A percentile compares a stretch with the other conserved stretches of the same genome.
These are phyloP conservation scores for Cryptophagus acutangulus DNA, from an alignment of 2,888 invertebrate genomes.

Conservation along the genomic window DNA sequence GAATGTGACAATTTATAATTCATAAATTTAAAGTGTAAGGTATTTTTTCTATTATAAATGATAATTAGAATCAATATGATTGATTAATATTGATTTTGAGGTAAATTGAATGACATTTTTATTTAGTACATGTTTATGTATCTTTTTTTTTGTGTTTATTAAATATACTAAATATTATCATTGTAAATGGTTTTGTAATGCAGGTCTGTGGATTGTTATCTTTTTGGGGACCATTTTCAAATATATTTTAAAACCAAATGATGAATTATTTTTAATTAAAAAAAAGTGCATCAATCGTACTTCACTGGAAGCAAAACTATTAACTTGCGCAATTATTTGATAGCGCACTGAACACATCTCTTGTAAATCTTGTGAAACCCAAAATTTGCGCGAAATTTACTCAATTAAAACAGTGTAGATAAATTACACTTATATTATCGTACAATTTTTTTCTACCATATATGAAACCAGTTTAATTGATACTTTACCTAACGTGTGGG, in stretches of 20 bases:
- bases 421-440: no score
- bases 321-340: no score
- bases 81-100: slow-evolving; percentile 5
- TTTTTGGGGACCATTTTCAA: slow-evolving; percentile 40
- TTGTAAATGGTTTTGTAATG: slow-evolving; percentile 31
- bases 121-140: slow-evolving; percentile 6
- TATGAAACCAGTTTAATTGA: no score
- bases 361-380: no score
- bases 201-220: slow-evolving; percentile 39
- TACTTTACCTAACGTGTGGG: no score
- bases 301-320: no score
- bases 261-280: slow-evolving; percentile 17
- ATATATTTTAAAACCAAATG: slow-evolving; percentile 32
- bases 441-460: no score
- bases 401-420: no score
- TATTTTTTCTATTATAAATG: slow-evolving; percentile 5
- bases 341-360: no score
- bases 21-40: slow-evolving; percentile 1
- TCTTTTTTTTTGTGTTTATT: slow-evolving; percentile 11
- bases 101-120: slow-evolving; percentile 7
- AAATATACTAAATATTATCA: slow-evolving; percentile 17
- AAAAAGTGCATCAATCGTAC: no score
- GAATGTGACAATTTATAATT: background rate
- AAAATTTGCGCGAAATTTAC: no score
- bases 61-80: slow-evolving; percentile 4